Conservation (phyloP, 2,888 invertebrate genomes). For the Aspidiotus destructor region DNA sequence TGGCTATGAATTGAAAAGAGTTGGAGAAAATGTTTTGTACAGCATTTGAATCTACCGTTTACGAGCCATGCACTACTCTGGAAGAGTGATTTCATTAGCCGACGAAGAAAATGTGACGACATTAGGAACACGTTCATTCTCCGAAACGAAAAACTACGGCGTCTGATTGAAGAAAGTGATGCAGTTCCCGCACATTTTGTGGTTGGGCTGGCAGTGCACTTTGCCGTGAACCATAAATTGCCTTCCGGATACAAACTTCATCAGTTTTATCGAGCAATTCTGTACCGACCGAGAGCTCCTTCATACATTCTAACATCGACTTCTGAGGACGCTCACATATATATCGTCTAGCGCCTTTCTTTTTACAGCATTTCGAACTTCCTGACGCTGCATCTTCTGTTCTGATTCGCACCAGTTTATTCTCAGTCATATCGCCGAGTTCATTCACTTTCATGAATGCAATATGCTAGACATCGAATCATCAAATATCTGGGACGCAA, state of each 20-base stretch:
- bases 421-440: too few relatives aligned
- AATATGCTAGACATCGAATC: too few relatives aligned
- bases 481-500: too few relatives aligned
- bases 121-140: neutral
- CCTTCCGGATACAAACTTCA: neutral
- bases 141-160: neutral
- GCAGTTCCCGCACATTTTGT: neutral
- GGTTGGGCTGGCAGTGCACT: neutral
- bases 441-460: too few relatives aligned
- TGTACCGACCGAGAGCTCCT: neutral
- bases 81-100: neutral
- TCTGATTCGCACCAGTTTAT: too few relatives aligned
- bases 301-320: neutral
- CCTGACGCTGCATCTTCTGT: too few relatives aligned
- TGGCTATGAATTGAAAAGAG: neutral
- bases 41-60: neutral
- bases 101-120: neutral
- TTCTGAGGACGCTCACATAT: neutral
- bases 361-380: too few relatives aligned
- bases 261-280: neutral
- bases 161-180: neutral
- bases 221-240: too few relatives aligned
- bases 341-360: neutral
- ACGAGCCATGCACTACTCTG: neutral
- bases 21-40: neutral